Evolutionary conservation across 2,113 vertebrate species (phyloP).

Genomic region (Labeo rohita): DNA sequence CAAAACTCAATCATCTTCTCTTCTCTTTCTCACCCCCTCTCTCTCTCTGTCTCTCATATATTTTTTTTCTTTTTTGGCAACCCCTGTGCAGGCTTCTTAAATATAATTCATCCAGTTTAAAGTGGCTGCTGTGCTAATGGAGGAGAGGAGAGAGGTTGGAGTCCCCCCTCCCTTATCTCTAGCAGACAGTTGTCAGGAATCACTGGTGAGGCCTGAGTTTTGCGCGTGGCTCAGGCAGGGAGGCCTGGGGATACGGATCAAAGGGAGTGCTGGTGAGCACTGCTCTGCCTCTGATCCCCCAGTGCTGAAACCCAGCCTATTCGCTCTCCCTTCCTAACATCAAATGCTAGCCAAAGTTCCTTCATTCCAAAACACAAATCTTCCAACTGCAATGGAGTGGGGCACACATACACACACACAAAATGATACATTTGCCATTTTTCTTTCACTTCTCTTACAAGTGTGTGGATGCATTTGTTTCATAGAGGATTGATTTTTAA

Average conservation of each 20-base stretch:
- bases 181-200: constrained; percentile 99
- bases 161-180: constrained; percentile 90
- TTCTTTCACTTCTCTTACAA: constrained; percentile 54
- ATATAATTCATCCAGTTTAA: constrained; percentile 76
- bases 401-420: constrained; percentile 4
- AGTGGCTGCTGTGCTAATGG: constrained; percentile 77
- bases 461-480: constrained; percentile 62
- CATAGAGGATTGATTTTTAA: constrained; percentile 44
- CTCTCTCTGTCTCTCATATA: constrained; percentile 36
- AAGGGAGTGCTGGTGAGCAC: constrained; percentile 87
- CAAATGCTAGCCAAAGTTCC: constrained; percentile 79
- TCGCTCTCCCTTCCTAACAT: constrained; percentile 76
- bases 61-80: constrained; percentile 62
- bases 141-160: constrained; percentile 75
- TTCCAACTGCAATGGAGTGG: constrained; percentile 66
- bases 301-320: constrained; percentile 77
- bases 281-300: constrained; percentile 90
- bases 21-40: constrained; percentile 17
- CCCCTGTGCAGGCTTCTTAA: constrained; percentile 67
- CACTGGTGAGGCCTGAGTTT: constrained; percentile 93
- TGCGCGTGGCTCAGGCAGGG: constrained; percentile 85
- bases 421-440: constrained; percentile 1
- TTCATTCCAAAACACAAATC: constrained; percentile 76
- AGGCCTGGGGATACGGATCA: constrained; percentile 99
- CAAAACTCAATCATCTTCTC: constrained; percentile 59